Percentiles rank a stretch among this genome's conserved stretches.
These are phyloP conservation scores for Lordiphosa clarofinis DNA, from an alignment of 1,140 invertebrate species.

Conservation along the genomic window DNA sequence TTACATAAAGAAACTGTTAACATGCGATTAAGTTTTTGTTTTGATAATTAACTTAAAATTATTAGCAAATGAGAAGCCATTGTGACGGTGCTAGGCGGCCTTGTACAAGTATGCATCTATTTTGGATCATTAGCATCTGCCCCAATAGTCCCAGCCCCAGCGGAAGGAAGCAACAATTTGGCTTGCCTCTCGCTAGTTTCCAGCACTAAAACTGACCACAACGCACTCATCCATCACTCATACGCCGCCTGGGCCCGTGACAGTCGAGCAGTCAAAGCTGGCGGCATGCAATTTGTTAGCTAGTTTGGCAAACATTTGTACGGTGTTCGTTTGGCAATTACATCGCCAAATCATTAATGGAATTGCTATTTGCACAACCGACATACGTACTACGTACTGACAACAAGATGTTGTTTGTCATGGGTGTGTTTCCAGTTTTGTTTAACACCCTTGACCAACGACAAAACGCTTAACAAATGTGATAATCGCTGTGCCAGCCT, in stretches of 20 bases:
- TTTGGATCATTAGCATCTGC: no score
- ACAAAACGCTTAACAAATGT: slow-evolving; percentile 36
- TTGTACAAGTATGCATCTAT: slow-evolving; percentile 27
- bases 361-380: slow-evolving; percentile 10
- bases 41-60: slow-evolving; percentile 37
- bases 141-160: background rate
- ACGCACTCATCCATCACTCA: slow-evolving; percentile 48
- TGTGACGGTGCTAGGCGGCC: slow-evolving; percentile 43
- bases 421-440: no score
- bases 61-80: slow-evolving; percentile 57
- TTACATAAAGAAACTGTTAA: slow-evolving; percentile 51
- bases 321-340: slow-evolving; percentile 43
- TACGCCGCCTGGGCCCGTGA: slow-evolving; percentile 48
- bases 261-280: slow-evolving; percentile 9
- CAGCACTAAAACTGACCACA: slow-evolving; percentile 4
- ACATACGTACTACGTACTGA: no score
- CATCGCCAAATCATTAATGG: slow-evolving; percentile 39
- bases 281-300: slow-evolving; percentile 16
- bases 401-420: slow-evolving; percentile 8
- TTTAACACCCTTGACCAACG: slow-evolving; percentile 20
- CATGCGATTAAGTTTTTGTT: slow-evolving; percentile 35
- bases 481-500: no score
- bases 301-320: slow-evolving; percentile 52
- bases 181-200: background rate
- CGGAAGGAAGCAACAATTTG: slow-evolving; percentile 56